These are phyloP conservation scores for Cnemophilus loriae DNA, from an alignment of 2,113 vertebrate genomes.

Conservation along the genomic window DNA sequence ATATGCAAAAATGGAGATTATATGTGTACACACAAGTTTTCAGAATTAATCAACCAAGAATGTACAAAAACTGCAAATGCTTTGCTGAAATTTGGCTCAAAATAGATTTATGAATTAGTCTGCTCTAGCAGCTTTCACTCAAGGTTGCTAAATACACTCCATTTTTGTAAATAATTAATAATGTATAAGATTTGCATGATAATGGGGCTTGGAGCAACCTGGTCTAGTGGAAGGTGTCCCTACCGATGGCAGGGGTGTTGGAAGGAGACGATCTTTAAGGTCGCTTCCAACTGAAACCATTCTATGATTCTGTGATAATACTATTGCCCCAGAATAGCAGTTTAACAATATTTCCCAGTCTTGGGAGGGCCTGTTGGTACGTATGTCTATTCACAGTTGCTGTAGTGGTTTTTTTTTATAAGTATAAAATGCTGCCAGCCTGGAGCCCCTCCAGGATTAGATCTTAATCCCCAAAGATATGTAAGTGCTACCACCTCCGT, in stretches of 20 bases:
- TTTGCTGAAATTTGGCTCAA: neutral
- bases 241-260: neutral
- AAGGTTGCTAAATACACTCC: neutral
- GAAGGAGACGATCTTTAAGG: neutral
- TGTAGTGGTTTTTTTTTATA: neutral
- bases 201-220: neutral
- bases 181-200: neutral
- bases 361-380: neutral
- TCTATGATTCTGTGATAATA: neutral
- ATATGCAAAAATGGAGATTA: slow-evolving; percentile 37
- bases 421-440: neutral
- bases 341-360: neutral
- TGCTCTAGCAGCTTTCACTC: neutral
- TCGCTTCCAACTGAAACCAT: neutral
- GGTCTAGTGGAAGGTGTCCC: neutral
- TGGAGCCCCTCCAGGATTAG: neutral
- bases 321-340: neutral
- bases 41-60: slow-evolving; percentile 14
- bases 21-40: neutral
- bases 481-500: neutral
- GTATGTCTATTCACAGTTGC: neutral
- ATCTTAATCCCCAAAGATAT: neutral
- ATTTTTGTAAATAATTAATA: neutral
- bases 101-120: neutral
- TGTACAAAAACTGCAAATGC: neutral